Conservation (phyloP, 2,797 vertebrate species). For the Dermochelys coriacea region DNA sequence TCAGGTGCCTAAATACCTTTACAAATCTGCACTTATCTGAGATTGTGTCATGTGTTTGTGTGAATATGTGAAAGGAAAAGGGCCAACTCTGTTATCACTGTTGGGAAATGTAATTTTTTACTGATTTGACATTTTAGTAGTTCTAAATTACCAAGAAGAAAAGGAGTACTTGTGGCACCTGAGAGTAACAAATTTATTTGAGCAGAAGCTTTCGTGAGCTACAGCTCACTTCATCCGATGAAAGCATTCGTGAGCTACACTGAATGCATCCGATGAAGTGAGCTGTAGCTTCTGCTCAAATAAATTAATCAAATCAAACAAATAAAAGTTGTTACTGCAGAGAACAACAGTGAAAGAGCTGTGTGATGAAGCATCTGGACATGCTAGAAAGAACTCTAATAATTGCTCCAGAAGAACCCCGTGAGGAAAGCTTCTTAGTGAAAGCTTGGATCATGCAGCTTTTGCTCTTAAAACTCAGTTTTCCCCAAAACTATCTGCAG, state of each 20-base stretch:
- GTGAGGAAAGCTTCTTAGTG: background rate
- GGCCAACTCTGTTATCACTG: background rate
- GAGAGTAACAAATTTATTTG: no score
- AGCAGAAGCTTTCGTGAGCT: no score
- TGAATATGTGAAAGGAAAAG: background rate
- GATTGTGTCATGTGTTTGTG: background rate
- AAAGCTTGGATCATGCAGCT: background rate
- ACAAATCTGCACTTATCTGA: background rate
- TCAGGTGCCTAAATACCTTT: background rate
- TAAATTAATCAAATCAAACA: no score
- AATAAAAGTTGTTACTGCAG: no score
- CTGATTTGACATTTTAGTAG: background rate
- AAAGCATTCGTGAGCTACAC: no score
- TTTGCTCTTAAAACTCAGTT: background rate
- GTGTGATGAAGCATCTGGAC: slow-evolving; percentile 19
- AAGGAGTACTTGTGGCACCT: no score
- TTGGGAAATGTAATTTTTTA: background rate
- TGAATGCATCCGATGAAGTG: no score
- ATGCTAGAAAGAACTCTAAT: slow-evolving; percentile 8
- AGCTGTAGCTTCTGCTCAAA: no score
- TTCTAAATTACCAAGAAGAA: background rate
- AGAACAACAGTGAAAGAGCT: slow-evolving; percentile 32
- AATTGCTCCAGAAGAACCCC: slow-evolving; percentile 29
- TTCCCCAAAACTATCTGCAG: slow-evolving; percentile 37
- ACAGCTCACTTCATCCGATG: no score